Evolutionary conservation across 2,113 vertebrate genomes (phyloP), one percentile per base, ranked within the genome.

Genomic region (Phalacrocorax carbo): DNA sequence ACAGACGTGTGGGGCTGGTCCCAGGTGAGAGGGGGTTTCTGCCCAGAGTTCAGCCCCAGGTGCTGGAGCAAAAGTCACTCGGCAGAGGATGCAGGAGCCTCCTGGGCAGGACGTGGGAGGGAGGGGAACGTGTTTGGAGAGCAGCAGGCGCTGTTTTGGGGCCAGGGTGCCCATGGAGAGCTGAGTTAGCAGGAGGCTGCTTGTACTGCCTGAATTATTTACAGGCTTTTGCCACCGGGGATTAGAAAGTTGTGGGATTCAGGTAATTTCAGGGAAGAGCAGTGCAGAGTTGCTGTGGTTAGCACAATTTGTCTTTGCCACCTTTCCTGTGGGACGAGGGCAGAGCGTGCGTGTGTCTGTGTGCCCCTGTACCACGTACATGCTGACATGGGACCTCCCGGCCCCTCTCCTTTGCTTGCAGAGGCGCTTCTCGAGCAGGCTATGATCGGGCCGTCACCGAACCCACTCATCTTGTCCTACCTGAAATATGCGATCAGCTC

Each of bases 401-500:
- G 18, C 32, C 61, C 40, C 44, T 72, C 29, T 76, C 27, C 34
- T 96, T 90, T 60, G 18, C 27, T 73, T 98, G 36, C 98, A 99
- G 99, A 99, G 97, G 99, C 99, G 52, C 98, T 99, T 13, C 98
- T 99, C 95, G 99, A 99, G 94, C 99, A 99, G 96, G 99, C 99
- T 15, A 99, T 99, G 99, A 99, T 99, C 10, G 99, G 99, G 62
- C 99, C 99, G 0, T 99, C 99, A 8, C 99, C 99, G 20, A 99
- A 99, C 97, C 99, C 99, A 20, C 99, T 99, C 46, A 99, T 99
- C 95, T 96, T 99, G 88, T 99, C 99, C 40, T 99, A 99, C 93
- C 98, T 99, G 92, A 99, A 99, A 97, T 99, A 99, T 14, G 99
- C 99, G 38, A 99, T 99, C 96, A 99, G 98, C 96, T 99, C 99